Evolutionary conservation across 2,888 invertebrate species (phyloP), one percentile per base, ranked within the genome.

Genomic region (Platycheirus rosarum): DNA sequence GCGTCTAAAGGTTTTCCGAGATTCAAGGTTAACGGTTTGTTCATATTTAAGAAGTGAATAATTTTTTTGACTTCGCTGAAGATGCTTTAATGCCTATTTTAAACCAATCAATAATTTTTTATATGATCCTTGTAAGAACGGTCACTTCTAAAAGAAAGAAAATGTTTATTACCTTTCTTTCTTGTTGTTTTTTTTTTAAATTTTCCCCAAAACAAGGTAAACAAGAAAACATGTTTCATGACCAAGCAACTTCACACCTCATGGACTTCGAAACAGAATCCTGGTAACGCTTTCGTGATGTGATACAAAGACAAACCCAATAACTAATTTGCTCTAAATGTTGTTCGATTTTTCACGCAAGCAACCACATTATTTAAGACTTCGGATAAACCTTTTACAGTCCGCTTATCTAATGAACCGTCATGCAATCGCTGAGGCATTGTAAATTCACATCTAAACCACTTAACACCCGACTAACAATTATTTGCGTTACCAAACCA

Each of bases 391-490:
- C n/a, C n/a, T n/a, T n/a, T n/a, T 23, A 23, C 23, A 23, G 3
- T 62, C 40, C 55, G 42, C 76, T 77, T 82, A 82, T 82, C 82
- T 71, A 71, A 77, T 71, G 66, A 68, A 68, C 53, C 77, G 77
- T 82, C 82, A 77, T 66, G 77, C 66, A 82, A 82, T 77, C 82
- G 53, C 68, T 42, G 23, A 46, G 68, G 35, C 69, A 80, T 80
- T 80, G 80, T 80, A 80, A 80, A 80, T 80, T 60, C 71, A 68
- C 71, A 82, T 82, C 68, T 77, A 77, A 77, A 68, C 71, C 77
- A 82, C 82, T 82, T 82, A 82, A 82, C 82, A 63, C 82, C 77
- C 77, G 71, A 77, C 77, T 60, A 73, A 71, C 82, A 82, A 82
- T 77, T 77, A 44, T 9, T 51, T 57, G 55, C 23, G 40, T 20